Conservation (phyloP, 2,113 vertebrate species). For the Myrmecobius fasciatus region DNA sequence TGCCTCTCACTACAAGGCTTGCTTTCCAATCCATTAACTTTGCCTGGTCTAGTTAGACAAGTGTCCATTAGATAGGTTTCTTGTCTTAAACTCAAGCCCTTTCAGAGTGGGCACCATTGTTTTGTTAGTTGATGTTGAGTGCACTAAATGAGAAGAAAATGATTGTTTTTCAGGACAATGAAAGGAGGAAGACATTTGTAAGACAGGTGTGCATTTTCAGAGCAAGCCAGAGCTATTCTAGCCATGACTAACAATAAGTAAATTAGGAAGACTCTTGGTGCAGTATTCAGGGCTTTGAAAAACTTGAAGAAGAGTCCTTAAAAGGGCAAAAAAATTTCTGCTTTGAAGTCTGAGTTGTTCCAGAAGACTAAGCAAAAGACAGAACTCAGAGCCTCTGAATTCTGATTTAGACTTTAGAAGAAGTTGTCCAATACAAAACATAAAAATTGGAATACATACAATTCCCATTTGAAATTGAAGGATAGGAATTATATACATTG, state of each 20-base stretch:
- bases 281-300: background rate
- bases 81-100: conserved; percentile 3
- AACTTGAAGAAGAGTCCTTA: background rate
- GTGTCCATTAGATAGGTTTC: conserved; percentile 27
- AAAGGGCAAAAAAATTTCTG: background rate
- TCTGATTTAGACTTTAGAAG: background rate
- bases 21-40: conserved; percentile 56
- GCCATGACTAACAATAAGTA: background rate
- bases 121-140: conserved; percentile 10
- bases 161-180: conserved; percentile 30
- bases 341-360: background rate
- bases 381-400: background rate
- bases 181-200: conserved; percentile 26
- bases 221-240: conserved; percentile 23
- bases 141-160: conserved; percentile 36
- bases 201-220: conserved; percentile 30
- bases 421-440: background rate
- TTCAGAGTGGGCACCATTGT: conserved; percentile 4
- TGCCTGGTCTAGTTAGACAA: background rate
- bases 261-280: background rate
- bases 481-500: background rate
- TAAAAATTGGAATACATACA: background rate
- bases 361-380: background rate
- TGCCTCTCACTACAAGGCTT: conserved; percentile 46
- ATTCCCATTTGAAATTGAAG: background rate